These are phyloP conservation scores for Nowickia ferox DNA, from an alignment of 2,888 invertebrate genomes.

Conservation along the genomic window DNA sequence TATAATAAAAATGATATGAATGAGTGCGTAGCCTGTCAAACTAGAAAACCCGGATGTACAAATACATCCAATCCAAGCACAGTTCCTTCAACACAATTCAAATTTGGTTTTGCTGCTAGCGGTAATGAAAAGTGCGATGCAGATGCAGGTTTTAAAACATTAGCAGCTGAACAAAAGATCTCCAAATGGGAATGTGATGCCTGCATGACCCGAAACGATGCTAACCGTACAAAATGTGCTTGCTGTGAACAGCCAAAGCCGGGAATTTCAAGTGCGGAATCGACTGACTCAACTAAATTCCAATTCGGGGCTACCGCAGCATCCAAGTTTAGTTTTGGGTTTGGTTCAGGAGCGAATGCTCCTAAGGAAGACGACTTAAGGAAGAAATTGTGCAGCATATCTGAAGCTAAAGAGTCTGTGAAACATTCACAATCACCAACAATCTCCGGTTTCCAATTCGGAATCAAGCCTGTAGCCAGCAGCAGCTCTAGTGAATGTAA, in stretches of 20 bases:
- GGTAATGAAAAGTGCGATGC: slow-evolving; percentile 59
- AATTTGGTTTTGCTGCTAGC: slow-evolving; percentile 72
- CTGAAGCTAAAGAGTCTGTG: slow-evolving; percentile 44
- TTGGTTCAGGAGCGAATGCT: slow-evolving; percentile 72
- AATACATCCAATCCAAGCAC: slow-evolving; percentile 23
- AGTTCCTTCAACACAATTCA: slow-evolving; percentile 64
- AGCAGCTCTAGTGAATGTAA: slow-evolving; percentile 35
- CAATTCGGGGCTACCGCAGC: slow-evolving; percentile 78
- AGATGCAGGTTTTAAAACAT: slow-evolving; percentile 81
- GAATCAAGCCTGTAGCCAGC: slow-evolving; percentile 64
- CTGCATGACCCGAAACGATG: slow-evolving; percentile 86
- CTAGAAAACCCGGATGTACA: slow-evolving; percentile 82
- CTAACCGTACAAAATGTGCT: slow-evolving; percentile 83
- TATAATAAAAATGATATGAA: slow-evolving; percentile 83
- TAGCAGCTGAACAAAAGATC: slow-evolving; percentile 79
- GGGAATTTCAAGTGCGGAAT: slow-evolving; percentile 76
- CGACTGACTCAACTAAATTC: slow-evolving; percentile 75
- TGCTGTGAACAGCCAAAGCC: slow-evolving; percentile 86
- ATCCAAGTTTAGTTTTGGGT: slow-evolving; percentile 81
- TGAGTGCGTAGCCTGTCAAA: slow-evolving; percentile 85
- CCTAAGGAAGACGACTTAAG: slow-evolving; percentile 75
- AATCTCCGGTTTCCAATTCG: slow-evolving; percentile 69
- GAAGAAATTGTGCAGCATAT: slow-evolving; percentile 56
- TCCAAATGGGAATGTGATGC: slow-evolving; percentile 86
- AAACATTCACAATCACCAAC: slow-evolving; percentile 8